Conservation (phyloP, 1,140 invertebrate species). For the Philotrypesis tridentata region DNA sequence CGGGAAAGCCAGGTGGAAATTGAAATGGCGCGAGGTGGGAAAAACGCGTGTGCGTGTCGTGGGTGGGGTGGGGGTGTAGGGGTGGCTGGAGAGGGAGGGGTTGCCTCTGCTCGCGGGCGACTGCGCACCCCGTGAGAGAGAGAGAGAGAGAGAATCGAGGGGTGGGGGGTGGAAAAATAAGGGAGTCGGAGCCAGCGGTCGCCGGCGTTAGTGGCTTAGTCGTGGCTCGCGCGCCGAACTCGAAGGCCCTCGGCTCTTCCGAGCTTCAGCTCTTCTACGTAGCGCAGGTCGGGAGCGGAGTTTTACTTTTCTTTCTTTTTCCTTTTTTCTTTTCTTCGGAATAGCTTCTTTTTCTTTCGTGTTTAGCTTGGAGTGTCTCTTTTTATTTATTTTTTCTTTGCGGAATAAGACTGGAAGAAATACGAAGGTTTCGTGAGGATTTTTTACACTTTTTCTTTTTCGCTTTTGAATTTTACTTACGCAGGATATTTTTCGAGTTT, state of each 20-base stretch:
- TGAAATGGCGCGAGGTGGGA: slow-evolving; percentile 29
- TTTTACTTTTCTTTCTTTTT: not conserved
- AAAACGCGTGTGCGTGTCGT: not conserved
- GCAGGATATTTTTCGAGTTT: no score
- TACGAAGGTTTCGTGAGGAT: no score
- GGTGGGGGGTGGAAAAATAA: slow-evolving; percentile 1
- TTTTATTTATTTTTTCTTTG: no score
- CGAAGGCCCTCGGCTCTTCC: not conserved
- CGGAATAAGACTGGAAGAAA: no score
- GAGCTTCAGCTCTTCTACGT: not conserved
- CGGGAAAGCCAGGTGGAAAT: slow-evolving; percentile 45
- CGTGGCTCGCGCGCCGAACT: slow-evolving; percentile 8
- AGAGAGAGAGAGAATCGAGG: not conserved
- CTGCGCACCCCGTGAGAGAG: slow-evolving; percentile 1
- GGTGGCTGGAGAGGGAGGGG: slow-evolving; percentile 8
- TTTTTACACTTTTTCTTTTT: not conserved
- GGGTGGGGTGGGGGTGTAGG: not conserved
- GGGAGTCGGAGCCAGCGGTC: not conserved
- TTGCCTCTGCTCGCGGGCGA: not conserved
- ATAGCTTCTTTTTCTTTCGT: no score
- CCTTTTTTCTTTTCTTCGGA: not conserved
- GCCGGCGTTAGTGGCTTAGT: slow-evolving; percentile 7
- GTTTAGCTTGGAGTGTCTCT: no score
- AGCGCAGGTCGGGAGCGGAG: not conserved
- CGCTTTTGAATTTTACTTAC: not conserved